Evolutionary conservation across 2,888 invertebrate species (phyloP), one percentile per base, ranked within the genome.

Genomic region (Drosophila aldrichi): DNA sequence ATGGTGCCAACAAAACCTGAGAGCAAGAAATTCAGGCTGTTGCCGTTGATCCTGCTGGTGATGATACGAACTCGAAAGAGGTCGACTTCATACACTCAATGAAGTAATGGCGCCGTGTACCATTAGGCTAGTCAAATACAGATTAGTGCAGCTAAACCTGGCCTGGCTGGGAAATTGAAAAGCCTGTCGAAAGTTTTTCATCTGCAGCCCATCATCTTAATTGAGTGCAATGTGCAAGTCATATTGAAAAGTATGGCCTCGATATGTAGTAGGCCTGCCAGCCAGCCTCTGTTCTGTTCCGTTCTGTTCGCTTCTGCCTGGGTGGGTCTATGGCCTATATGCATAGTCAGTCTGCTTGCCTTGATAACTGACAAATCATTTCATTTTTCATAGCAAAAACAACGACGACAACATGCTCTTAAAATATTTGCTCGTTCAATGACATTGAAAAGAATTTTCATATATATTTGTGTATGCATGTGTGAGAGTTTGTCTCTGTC

Each of bases 321-420:
- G 6, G 32, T 41, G 62, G 32, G n/a, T n/a, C n/a, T n/a, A n/a
- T 40, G 38, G 46, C 32, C 32, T 41, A 34, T 41, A 25, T 22
- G 20, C 20, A 22, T 69, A 43, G 18, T 14, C 40, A 43, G 18
- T 14, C 40, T 61, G 52, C 25, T 40, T 73, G 82, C 82, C 88
- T 82, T 83, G 77, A 77, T 82, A 75, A 64, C 73, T 86, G 81
- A 87, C 79, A 88, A 82, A 88, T 86, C 81, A 83, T 82, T 88
- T 74, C 70, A 67, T 82, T 79, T 84, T 70, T 73, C 86, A 74
- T 58, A 60, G 65, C 64, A 72, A 40, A 58, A 25, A 18, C 48
- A 12, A 57, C 61, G 68, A 58, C 80, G 70, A 52, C 55, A 48
- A 76, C 52, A 70, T 63, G 81, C 81, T 86, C 75, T 88, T 80